phyloP scores from a whole-genome alignment of 92 coral and sea anemone species.

The Palythoa grandiflora region DNA sequence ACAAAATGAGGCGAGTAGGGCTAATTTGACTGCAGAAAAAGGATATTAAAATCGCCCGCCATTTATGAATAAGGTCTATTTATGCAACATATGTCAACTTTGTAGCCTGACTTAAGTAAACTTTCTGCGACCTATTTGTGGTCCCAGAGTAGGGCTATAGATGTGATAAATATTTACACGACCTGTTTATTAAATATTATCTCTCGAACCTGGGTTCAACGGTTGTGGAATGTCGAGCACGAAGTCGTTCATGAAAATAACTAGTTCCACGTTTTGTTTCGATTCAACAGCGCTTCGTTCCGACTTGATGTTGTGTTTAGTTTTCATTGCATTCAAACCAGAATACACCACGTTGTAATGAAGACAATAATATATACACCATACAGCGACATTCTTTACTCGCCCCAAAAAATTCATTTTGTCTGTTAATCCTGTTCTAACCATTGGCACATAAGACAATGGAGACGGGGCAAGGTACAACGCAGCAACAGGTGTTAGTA shows the following conservation, averaged over 20 bases:
- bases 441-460: constrained; percentile 57
- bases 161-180: too few relatives aligned
- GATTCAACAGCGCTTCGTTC: constrained; percentile 58
- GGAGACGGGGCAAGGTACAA: constrained; percentile 44
- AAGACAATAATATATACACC: not conserved
- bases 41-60: too few relatives aligned
- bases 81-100: too few relatives aligned
- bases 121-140: too few relatives aligned
- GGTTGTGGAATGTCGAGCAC: constrained; percentile 80
- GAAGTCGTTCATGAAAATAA: constrained; percentile 63
- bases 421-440: constrained; percentile 35
- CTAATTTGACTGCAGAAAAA: too few relatives aligned
- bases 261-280: constrained; percentile 58
- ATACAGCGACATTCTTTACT: constrained; percentile 30
- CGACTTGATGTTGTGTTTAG: constrained; percentile 51
- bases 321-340: constrained; percentile 1
- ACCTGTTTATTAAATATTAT: too few relatives aligned
- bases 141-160: too few relatives aligned
- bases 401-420: constrained; percentile 72
- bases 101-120: too few relatives aligned
- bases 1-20: too few relatives aligned
- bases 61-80: too few relatives aligned
- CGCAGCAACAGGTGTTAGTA: not conserved
- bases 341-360: not conserved
- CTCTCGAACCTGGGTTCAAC: constrained; percentile 67